A percentile compares a stretch with the other conserved stretches of the same genome.
Conservation (phyloP, 2,113 vertebrate genomes). For the Danio rerio region DNA sequence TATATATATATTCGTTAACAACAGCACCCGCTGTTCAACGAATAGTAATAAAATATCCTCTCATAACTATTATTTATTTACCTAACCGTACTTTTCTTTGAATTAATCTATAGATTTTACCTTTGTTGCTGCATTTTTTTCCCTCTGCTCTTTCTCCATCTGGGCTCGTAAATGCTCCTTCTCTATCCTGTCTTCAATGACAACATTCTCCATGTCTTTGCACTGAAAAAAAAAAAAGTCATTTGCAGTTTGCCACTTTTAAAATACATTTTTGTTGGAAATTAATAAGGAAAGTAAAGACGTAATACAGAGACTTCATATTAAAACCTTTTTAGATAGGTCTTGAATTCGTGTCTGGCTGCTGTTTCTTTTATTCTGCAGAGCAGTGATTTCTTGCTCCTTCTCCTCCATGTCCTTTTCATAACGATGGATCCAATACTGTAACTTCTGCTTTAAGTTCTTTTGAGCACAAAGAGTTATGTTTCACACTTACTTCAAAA, state of each 20-base stretch:
- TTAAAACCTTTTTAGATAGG: constrained; percentile 74
- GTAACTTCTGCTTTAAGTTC: constrained; percentile 79
- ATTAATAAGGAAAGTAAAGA: not conserved
- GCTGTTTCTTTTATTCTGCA: constrained; percentile 73
- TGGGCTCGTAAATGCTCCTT: constrained; percentile 72
- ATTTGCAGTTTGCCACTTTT: not conserved
- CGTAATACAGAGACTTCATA: not conserved
- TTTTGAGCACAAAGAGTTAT: constrained; percentile 51
- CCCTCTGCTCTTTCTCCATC: constrained; percentile 70
- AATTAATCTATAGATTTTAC: constrained; percentile 36
- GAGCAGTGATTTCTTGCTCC: constrained; percentile 74
- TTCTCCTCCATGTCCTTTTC: constrained; percentile 80
- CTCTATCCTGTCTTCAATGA: constrained; percentile 79
- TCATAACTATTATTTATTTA: too few relatives aligned
- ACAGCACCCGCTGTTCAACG: too few relatives aligned
- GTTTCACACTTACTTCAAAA: not conserved
- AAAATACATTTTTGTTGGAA: too few relatives aligned
- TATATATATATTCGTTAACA: too few relatives aligned
- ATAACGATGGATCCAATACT: constrained; percentile 83
- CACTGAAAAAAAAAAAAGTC: constrained; percentile 68
- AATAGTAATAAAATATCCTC: too few relatives aligned
- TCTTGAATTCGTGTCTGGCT: constrained; percentile 75
- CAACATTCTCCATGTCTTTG: constrained; percentile 73
- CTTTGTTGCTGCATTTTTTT: constrained; percentile 68
- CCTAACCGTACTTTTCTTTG: too few relatives aligned